A percentile compares a stretch with the other conserved stretches of the same genome.
phyloP scores from a whole-genome alignment of 2,888 invertebrate genomes.

The Lottia scabra region DNA sequence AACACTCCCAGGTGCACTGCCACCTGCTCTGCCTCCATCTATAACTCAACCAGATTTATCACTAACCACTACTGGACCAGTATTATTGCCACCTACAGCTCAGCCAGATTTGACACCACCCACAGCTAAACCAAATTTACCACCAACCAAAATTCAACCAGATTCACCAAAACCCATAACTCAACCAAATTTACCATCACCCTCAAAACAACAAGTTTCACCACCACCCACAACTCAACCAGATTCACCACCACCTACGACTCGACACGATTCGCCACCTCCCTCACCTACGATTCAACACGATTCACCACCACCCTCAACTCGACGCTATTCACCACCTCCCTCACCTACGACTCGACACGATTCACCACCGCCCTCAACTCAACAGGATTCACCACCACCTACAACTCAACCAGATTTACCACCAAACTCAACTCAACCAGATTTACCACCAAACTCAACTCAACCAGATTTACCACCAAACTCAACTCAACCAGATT shows the following conservation, averaged over 20 bases:
- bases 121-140: not conserved
- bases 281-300: too few species aligned
- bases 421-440: not conserved
- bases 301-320: too few species aligned
- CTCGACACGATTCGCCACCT: too few species aligned
- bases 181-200: not conserved
- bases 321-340: not conserved
- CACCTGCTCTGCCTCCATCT: too few species aligned
- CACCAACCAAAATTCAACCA: too few species aligned
- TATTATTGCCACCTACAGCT: not conserved
- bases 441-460: not conserved
- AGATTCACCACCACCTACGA: too few species aligned
- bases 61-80: constrained; percentile 4
- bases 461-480: too few species aligned
- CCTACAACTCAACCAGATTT: too few species aligned
- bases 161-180: not conserved
- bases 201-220: not conserved
- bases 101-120: not conserved
- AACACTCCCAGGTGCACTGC: not conserved
- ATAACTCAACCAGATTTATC: not conserved
- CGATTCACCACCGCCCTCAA: too few species aligned
- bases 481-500: not conserved
- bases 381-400: too few species aligned
- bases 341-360: too few species aligned
- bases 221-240: too few species aligned